These are phyloP conservation scores for Parazoanthus atlanticus DNA, from an alignment of 92 coral and sea anemone species.

Conservation along the genomic window DNA sequence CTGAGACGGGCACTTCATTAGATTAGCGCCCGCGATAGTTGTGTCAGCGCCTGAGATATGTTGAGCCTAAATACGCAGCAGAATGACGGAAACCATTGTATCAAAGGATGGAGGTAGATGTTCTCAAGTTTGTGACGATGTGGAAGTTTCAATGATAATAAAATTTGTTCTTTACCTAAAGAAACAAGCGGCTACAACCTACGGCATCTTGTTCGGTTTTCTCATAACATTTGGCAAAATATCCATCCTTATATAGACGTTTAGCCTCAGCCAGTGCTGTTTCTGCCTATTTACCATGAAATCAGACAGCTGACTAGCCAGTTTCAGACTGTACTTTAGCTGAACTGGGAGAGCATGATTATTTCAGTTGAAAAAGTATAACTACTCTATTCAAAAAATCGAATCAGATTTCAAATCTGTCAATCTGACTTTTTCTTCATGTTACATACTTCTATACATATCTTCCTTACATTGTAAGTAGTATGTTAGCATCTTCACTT, in stretches of 20 bases:
- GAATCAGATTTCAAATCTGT: not conserved
- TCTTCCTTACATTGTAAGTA: too few species aligned
- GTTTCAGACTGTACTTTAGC: not conserved
- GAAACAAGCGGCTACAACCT: not conserved
- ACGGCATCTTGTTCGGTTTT: not conserved
- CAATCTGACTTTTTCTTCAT: too few species aligned
- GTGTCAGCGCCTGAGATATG: not conserved
- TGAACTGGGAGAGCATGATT: not conserved
- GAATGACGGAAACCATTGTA: not conserved
- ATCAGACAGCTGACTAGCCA: not conserved
- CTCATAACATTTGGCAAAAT: not conserved
- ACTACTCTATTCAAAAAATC: not conserved
- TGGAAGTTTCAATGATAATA: not conserved
- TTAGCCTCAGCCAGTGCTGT: not conserved
- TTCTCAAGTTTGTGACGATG: not conserved
- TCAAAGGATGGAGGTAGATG: not conserved
- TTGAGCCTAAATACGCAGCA: not conserved
- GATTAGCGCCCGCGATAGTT: constrained; percentile 14
- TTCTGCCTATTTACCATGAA: not conserved
- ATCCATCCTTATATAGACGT: not conserved
- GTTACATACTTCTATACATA: too few species aligned
- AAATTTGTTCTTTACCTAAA: not conserved
- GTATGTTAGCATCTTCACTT: too few species aligned
- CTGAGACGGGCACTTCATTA: constrained; percentile 6
- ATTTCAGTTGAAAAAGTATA: not conserved